Conservation (phyloP, 1,140 invertebrate genomes). For the Aporrectodea caliginosa region DNA sequence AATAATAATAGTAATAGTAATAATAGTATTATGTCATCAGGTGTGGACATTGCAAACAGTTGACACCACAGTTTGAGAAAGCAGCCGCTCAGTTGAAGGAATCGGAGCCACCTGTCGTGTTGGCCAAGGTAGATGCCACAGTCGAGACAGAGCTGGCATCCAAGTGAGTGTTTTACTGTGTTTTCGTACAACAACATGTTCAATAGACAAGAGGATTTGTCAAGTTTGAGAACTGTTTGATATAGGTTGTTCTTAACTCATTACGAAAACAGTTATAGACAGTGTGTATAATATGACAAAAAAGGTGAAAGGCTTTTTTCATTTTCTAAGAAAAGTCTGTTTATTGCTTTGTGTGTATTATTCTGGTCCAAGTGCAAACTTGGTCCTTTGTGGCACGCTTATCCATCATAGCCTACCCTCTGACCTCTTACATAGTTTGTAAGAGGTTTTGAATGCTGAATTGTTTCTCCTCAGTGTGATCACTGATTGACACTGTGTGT, state of each 20-base stretch:
- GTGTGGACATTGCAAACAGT: slow-evolving; percentile 60
- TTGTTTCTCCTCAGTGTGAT: too few species aligned
- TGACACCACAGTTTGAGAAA: slow-evolving; percentile 95
- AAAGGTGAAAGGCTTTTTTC: too few species aligned
- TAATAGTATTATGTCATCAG: slow-evolving; percentile 32
- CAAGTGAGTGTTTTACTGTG: slow-evolving; percentile 40
- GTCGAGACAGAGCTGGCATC: slow-evolving; percentile 55
- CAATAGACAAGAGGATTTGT: not conserved
- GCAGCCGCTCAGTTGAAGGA: slow-evolving; percentile 78
- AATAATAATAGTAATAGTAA: too few species aligned
- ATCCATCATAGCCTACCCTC: too few species aligned
- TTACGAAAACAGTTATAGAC: not conserved
- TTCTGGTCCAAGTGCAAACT: not conserved
- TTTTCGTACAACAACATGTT: not conserved
- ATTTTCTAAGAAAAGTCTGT: too few species aligned
- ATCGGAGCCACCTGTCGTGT: slow-evolving; percentile 65
- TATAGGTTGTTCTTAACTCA: not conserved
- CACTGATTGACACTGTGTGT: too few species aligned
- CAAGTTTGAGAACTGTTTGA: not conserved
- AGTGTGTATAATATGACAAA: not conserved
- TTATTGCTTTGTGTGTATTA: not conserved
- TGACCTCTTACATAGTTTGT: too few species aligned
- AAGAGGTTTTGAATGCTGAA: too few species aligned
- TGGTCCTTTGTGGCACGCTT: too few species aligned
- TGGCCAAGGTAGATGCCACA: slow-evolving; percentile 60